Conservation (phyloP, 2,888 invertebrate genomes). For the Mimumesa dahlbomi region DNA sequence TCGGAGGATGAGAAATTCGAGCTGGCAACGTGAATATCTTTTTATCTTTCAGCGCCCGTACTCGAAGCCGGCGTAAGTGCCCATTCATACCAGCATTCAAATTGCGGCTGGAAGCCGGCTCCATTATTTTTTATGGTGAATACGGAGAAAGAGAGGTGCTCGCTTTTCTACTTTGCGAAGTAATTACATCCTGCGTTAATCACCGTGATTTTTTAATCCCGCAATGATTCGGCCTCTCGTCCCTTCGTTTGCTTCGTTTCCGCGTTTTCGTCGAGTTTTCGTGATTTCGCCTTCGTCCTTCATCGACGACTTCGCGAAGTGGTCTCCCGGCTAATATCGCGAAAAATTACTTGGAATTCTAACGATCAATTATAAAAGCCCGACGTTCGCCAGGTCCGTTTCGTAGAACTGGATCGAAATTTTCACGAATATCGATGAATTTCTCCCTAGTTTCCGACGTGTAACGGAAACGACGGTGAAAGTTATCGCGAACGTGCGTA, state of each 20-base stretch:
- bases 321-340: background rate
- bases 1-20: conserved; percentile 40
- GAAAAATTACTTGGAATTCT: too few species aligned
- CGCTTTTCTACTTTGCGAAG: conserved; percentile 55
- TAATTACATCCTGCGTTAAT: conserved; percentile 60
- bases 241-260: conserved; percentile 37
- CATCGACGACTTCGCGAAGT: background rate
- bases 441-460: too few species aligned
- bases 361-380: background rate
- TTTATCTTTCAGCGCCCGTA: conserved; percentile 51
- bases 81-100: conserved; percentile 65
- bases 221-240: conserved; percentile 30
- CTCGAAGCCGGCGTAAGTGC: conserved; percentile 63
- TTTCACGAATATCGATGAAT: too few species aligned
- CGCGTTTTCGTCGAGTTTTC: conserved; percentile 9
- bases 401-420: too few species aligned
- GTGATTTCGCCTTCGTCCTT: conserved; percentile 5
- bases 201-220: conserved; percentile 53
- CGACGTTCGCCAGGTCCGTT: too few species aligned
- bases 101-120: conserved; percentile 52
- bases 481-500: too few species aligned
- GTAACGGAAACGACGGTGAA: too few species aligned
- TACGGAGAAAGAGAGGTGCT: conserved; percentile 47
- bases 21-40: conserved; percentile 59
- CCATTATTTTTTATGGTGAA: conserved; percentile 62